Evolutionary conservation across 2,888 invertebrate genomes (phyloP).

Genomic region (Macrophya annulata): DNA sequence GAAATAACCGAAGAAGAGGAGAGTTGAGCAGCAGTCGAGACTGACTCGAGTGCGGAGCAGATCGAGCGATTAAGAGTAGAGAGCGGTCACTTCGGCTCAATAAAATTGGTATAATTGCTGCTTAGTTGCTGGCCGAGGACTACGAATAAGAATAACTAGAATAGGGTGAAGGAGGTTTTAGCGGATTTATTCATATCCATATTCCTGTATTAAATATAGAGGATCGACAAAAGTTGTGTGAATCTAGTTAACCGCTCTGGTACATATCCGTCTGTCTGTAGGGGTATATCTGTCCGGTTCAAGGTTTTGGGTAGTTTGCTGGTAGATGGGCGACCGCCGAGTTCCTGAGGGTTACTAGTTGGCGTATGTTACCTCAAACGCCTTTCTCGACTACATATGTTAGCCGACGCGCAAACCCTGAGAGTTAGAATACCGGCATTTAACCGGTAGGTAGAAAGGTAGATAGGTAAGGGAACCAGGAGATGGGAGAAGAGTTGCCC

Average conservation of each 20-base stretch:
- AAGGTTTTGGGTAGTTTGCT: slow-evolving; percentile 52
- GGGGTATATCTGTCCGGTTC: slow-evolving; percentile 35
- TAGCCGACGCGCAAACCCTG: slow-evolving; percentile 21
- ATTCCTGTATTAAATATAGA: neutral
- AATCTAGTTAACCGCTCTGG: slow-evolving; percentile 47
- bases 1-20: slow-evolving; percentile 39
- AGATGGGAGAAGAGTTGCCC: slow-evolving; percentile 23
- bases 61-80: slow-evolving; percentile 67
- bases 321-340: slow-evolving; percentile 48
- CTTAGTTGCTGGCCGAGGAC: slow-evolving; percentile 14
- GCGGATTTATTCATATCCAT: neutral
- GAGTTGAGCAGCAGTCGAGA: slow-evolving; percentile 52
- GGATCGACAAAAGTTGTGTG: neutral
- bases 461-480: neutral
- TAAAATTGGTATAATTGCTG: slow-evolving; percentile 75
- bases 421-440: slow-evolving; percentile 39
- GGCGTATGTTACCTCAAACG: slow-evolving; percentile 53
- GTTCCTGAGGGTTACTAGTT: slow-evolving; percentile 47
- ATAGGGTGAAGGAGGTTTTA: neutral
- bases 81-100: slow-evolving; percentile 65
- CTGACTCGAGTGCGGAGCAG: slow-evolving; percentile 62
- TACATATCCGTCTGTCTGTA: slow-evolving; percentile 6
- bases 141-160: neutral
- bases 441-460: neutral
- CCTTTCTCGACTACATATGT: slow-evolving; percentile 48